phyloP scores from a whole-genome alignment of 2,888 invertebrate species.

The Nemotelus nigrinus region DNA sequence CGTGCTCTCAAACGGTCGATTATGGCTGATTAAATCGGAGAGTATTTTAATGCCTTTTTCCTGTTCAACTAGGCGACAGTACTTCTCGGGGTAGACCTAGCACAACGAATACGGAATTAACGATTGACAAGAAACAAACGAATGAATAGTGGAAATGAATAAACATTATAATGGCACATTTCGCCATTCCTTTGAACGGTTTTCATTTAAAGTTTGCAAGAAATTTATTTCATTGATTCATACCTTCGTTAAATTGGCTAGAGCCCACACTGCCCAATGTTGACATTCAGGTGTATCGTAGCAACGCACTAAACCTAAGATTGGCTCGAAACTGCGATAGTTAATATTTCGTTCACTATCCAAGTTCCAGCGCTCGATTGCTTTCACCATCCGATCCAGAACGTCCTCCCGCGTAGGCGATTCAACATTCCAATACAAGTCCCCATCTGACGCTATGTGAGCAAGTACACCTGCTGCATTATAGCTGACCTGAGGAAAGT shows the following conservation, averaged over 20 bases:
- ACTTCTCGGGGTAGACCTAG: constrained; percentile 82
- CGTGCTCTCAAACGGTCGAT: constrained; percentile 72
- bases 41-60: constrained; percentile 86
- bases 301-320: constrained; percentile 82
- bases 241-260: constrained; percentile 88
- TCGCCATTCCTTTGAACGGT: too few species aligned
- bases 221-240: background rate
- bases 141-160: too few species aligned
- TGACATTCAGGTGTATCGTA: constrained; percentile 92
- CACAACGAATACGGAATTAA: constrained; percentile 55
- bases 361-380: constrained; percentile 90
- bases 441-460: constrained; percentile 94
- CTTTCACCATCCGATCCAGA: constrained; percentile 77
- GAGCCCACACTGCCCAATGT: constrained; percentile 97
- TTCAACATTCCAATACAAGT: constrained; percentile 80
- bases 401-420: constrained; percentile 78
- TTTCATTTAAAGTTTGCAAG: too few species aligned
- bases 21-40: constrained; percentile 71
- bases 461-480: constrained; percentile 96
- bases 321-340: constrained; percentile 95
- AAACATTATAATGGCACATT: too few species aligned
- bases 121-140: too few species aligned
- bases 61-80: constrained; percentile 85
- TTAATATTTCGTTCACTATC: constrained; percentile 92
- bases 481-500: constrained; percentile 78